Percentiles rank a stretch among this genome's conserved stretches.
phyloP scores from a whole-genome alignment of 2,113 vertebrate species.

The Xiphophorus maculatus region DNA sequence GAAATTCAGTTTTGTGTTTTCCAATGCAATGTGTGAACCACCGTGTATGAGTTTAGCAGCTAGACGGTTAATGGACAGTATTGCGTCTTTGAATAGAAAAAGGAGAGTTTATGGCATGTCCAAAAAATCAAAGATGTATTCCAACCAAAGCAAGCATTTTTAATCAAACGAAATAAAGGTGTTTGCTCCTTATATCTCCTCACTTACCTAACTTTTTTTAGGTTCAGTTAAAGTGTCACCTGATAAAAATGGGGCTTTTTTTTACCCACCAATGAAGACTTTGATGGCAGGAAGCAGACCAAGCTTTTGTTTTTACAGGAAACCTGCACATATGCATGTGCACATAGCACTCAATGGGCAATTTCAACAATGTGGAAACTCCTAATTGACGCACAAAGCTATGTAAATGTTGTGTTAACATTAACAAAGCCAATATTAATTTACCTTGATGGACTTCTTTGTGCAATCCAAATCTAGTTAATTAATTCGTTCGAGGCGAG shows the following conservation, averaged over 20 bases:
- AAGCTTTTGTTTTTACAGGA: background rate
- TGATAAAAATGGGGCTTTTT: background rate
- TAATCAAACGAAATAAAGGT: background rate
- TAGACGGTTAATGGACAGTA: too few relatives aligned
- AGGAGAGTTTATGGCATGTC: too few relatives aligned
- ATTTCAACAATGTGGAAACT: slow-evolving; percentile 4
- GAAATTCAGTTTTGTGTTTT: too few relatives aligned
- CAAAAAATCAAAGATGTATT: background rate
- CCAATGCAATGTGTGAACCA: too few relatives aligned
- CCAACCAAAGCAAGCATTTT: background rate
- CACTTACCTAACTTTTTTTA: background rate
- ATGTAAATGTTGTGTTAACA: background rate
- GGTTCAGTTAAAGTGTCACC: background rate
- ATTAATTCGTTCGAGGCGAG: background rate
- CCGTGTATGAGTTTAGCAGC: too few relatives aligned
- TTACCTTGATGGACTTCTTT: slow-evolving; percentile 1
- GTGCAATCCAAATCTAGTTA: background rate
- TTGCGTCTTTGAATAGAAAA: too few relatives aligned
- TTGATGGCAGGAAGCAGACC: background rate
- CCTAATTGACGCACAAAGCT: background rate
- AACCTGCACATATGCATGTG: background rate
- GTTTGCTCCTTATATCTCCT: background rate
- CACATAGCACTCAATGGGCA: background rate
- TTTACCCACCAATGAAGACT: background rate
- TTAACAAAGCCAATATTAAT: background rate